These are phyloP conservation scores for Plectropomus leopardus DNA, from an alignment of 2,113 vertebrate species.

Conservation along the genomic window DNA sequence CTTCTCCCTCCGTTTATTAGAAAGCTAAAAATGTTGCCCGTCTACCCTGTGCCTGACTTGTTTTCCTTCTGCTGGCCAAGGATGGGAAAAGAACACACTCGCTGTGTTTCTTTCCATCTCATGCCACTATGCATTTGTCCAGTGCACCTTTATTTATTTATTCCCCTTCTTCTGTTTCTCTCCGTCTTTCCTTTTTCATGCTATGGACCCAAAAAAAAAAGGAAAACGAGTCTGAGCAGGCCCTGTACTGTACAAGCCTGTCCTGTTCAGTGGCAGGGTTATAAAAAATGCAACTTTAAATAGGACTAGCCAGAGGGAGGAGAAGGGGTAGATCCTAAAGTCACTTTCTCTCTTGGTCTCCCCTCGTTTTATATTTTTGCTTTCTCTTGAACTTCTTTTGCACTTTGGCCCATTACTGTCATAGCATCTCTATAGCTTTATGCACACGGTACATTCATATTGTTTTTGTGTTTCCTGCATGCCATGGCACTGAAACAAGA, in stretches of 20 bases:
- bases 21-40: conserved; percentile 72
- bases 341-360: conserved; percentile 23
- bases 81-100: conserved; percentile 72
- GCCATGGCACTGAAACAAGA: conserved; percentile 14
- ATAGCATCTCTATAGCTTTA: conserved; percentile 28
- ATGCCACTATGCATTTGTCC: conserved; percentile 69
- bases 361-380: conserved; percentile 8
- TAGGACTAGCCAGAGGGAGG: conserved; percentile 58
- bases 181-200: conserved; percentile 50
- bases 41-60: conserved; percentile 53
- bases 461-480: conserved; percentile 13
- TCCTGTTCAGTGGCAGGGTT: conserved; percentile 53
- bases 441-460: not conserved
- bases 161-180: conserved; percentile 50
- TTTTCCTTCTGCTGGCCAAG: conserved; percentile 68
- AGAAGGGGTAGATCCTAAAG: conserved; percentile 32
- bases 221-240: conserved; percentile 70
- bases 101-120: conserved; percentile 80
- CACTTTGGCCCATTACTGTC: conserved; percentile 46
- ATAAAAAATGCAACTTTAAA: conserved; percentile 69
- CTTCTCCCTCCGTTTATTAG: conserved; percentile 71
- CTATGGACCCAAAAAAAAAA: conserved; percentile 50
- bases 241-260: conserved; percentile 63
- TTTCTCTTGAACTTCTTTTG: conserved; percentile 41
- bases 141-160: conserved; percentile 72